Evolutionary conservation across 2,113 vertebrate genomes (phyloP), one percentile per base, ranked within the genome.

Genomic region (Hippoglossus stenolepis): DNA sequence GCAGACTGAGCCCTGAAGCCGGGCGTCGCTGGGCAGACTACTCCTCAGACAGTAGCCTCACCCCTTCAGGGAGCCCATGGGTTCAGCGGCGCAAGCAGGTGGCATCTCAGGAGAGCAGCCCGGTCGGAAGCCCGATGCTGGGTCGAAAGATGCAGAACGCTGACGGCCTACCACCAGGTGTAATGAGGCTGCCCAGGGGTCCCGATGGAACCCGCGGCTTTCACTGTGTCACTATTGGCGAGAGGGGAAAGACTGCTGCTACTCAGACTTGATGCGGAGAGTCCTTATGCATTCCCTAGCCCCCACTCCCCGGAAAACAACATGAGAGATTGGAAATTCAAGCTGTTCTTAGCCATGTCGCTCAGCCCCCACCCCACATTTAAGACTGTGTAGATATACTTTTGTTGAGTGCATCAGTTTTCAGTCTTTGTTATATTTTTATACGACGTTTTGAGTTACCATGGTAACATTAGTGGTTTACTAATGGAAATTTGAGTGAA

Each of bases 31-130:
- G 94, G 79, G 92, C 79, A 1, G 98, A 99, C 91, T 97, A 97
- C 83, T 99, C 97, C 24, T 99, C 97, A 0, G 98, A 99, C 75
- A 99, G 97, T 90, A 99, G 97, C 54, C 82, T 94, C 78, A 99
- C 98, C 0, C 97, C 98, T 5, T 98, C 95, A 0, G 95, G 96
- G n/a, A 99, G 98, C 77, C 98, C 97, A 0, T 99, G 98, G 98
- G 96, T 98, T 3, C 98, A 96, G 77, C 94, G 97, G n/a, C 94
- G 98, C 61, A 93, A 95, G 75, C 97, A 97, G 81, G 96, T 95
- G 81, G 94, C 94, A 0, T 95, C 94, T 0, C 96, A 95, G 86
- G 96, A 98, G 92, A 97, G 94, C 87, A 98, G 96, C 57, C 97
- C 97, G 0, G 85, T 93, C 0, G 94, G 95, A 0, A 99, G 97